A percentile compares a stretch with the other conserved stretches of the same genome.
These are phyloP conservation scores for Sisor rabdophorus DNA, from an alignment of 2,113 vertebrate species.

Conservation along the genomic window DNA sequence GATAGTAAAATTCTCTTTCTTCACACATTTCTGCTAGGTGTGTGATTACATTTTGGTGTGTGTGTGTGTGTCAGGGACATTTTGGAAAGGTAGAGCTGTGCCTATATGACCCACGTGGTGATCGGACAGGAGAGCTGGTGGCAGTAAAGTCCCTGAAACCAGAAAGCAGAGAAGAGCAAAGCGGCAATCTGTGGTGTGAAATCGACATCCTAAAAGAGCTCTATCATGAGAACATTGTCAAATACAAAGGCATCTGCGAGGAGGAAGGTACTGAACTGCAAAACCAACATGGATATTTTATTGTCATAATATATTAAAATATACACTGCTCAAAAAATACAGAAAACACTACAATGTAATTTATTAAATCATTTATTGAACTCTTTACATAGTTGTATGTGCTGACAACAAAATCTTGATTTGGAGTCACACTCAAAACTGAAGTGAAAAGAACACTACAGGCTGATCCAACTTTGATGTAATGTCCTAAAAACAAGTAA, in stretches of 20 bases:
- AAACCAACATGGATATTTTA: not conserved
- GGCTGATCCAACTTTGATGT: too few relatives aligned
- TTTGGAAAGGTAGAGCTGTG: conserved; percentile 96
- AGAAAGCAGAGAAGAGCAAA: conserved; percentile 85
- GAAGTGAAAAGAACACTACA: too few relatives aligned
- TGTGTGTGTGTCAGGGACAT: conserved; percentile 76
- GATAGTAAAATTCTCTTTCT: not conserved
- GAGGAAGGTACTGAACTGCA: conserved; percentile 78
- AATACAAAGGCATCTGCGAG: conserved; percentile 94
- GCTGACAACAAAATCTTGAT: too few relatives aligned
- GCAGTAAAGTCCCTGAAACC: conserved; percentile 97
- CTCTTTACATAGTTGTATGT: too few relatives aligned
- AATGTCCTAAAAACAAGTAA: too few relatives aligned
- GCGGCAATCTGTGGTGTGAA: conserved; percentile 86
- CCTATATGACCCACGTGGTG: conserved; percentile 89
- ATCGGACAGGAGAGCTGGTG: conserved; percentile 90
- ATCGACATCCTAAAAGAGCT: conserved; percentile 91
- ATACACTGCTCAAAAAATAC: too few relatives aligned
- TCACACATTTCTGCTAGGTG: not conserved
- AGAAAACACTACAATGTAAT: too few relatives aligned
- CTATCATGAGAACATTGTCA: conserved; percentile 96
- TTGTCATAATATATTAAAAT: not conserved
- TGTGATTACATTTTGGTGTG: not conserved
- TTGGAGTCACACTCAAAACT: too few relatives aligned
- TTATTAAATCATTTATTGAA: too few relatives aligned